Conservation (phyloP, 2,797 vertebrate genomes). For the Cercopithecus neglectus region DNA sequence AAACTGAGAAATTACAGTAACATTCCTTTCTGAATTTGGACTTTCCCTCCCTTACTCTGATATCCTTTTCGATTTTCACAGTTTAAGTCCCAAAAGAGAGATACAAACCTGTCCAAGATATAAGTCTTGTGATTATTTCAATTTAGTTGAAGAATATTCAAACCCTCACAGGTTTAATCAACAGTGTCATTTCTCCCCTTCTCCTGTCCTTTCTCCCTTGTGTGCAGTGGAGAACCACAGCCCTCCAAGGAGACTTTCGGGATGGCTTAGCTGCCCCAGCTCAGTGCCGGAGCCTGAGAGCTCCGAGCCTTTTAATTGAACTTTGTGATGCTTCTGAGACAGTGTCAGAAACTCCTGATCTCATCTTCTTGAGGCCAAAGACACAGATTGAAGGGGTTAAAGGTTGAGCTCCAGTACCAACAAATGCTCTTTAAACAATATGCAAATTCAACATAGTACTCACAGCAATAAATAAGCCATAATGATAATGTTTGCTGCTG, state of each 20-base stretch:
- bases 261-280: background rate
- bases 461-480: background rate
- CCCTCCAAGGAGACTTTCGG: background rate
- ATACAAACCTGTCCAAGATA: background rate
- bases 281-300: background rate
- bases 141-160: background rate
- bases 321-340: background rate
- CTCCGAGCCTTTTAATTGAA: background rate
- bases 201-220: background rate
- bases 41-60: background rate
- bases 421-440: background rate
- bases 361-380: constrained; percentile 5
- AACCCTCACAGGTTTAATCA: background rate
- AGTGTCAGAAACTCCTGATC: background rate
- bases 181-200: accelerated
- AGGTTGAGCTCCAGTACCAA: background rate
- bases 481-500: background rate
- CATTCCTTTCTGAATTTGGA: background rate
- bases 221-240: background rate
- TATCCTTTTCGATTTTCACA: background rate
- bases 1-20: constrained; percentile 10
- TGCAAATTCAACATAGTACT: background rate
- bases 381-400: background rate
- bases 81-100: background rate
- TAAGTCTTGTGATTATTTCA: background rate